Percentiles rank a stretch among this genome's conserved stretches.
Conservation (phyloP, 2,113 vertebrate species). For the Forbesichthys agassizii region DNA sequence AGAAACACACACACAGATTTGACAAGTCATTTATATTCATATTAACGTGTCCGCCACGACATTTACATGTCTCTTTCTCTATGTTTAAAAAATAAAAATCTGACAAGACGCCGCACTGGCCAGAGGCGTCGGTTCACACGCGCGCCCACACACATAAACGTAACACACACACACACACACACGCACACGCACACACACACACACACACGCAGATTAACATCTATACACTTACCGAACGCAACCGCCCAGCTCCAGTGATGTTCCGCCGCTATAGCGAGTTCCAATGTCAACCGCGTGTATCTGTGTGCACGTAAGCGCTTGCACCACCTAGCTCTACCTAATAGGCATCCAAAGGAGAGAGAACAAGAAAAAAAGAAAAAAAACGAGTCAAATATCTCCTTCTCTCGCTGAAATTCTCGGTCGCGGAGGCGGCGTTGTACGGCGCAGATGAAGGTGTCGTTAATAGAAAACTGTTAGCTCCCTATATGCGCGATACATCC, state of each 20-base stretch:
- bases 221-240: conserved; percentile 60
- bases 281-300: conserved; percentile 40
- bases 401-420: conserved; percentile 44
- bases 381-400: conserved; percentile 20
- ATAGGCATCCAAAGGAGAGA: conserved; percentile 34
- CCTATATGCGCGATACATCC: conserved; percentile 46
- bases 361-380: conserved; percentile 51
- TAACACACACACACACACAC: not conserved
- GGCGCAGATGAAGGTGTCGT: conserved; percentile 54
- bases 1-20: not conserved
- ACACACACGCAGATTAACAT: conserved; percentile 31
- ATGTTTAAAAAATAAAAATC: conserved; percentile 33
- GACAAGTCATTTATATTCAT: not conserved
- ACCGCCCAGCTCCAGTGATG: conserved; percentile 34
- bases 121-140: conserved; percentile 26
- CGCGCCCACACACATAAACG: not conserved
- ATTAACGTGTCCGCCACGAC: too few species aligned
- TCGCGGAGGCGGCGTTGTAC: conserved; percentile 41
- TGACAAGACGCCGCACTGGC: conserved; percentile 44
- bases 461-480: conserved; percentile 25
- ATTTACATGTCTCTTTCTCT: conserved; percentile 21
- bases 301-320: too few species aligned
- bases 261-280: conserved; percentile 32
- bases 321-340: conserved; percentile 10
- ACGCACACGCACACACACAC: not conserved